Evolutionary conservation across 2,888 invertebrate genomes (phyloP).

Genomic region (Pycnomerus fuliginosus): DNA sequence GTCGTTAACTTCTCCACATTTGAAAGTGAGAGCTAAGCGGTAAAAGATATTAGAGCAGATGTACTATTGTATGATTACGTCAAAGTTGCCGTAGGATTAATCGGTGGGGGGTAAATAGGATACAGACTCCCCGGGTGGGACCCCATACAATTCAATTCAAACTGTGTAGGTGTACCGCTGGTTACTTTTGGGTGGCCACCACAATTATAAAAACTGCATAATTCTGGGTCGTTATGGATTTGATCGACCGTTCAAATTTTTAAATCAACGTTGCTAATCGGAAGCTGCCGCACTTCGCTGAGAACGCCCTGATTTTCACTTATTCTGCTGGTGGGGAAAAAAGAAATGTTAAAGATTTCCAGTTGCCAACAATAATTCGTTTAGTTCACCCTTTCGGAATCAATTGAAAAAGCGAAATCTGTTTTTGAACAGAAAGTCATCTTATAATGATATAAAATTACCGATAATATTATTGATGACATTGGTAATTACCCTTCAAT

Average conservation of each 20-base stretch:
- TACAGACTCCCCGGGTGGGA: slow-evolving; percentile 11
- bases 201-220: slow-evolving; percentile 11
- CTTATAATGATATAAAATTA: no score
- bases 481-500: no score
- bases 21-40: slow-evolving; percentile 5
- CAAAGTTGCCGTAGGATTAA: slow-evolving; percentile 13
- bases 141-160: slow-evolving; percentile 15
- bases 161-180: slow-evolving; percentile 16
- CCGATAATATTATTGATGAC: no score
- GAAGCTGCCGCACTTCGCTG: no score
- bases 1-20: slow-evolving; percentile 13
- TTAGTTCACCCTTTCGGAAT: no score
- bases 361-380: no score
- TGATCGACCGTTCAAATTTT: slow-evolving; percentile 13
- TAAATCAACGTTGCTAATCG: slow-evolving; percentile 5
- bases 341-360: no score
- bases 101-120: slow-evolving; percentile 19
- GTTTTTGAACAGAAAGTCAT: no score
- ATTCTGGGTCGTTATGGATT: slow-evolving; percentile 11
- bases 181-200: slow-evolving; percentile 16
- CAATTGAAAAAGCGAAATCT: no score
- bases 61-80: slow-evolving; percentile 21
- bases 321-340: no score
- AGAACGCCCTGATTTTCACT: no score
- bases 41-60: slow-evolving; percentile 18